Base-by-base conservation (phyloP, 2,888 invertebrate species). In the Chrysolina oricalcia region DNA sequence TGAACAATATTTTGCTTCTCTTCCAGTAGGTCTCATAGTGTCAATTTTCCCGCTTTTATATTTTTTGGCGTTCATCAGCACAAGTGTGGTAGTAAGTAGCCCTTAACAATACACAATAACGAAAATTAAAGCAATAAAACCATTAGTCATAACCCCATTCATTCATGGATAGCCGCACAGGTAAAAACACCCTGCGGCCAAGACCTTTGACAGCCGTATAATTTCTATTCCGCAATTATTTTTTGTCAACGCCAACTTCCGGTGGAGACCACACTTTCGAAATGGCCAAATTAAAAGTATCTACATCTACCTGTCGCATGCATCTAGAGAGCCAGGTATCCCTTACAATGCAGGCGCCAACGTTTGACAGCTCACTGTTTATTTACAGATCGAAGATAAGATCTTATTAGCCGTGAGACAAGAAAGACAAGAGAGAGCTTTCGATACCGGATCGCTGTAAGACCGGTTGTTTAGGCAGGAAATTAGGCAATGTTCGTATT, bases 301-400 rank as follows among this genome's bases (percentile, higher is more conserved):
- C 68, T 75, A 83, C 82, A 64, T 53, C 72, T 75, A 83, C 83
- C 84, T 84, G 83, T 78, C 74, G 76, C 74, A 76, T 27, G 23
- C 35, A 59, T 78, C 73, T 75, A 70, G 70, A 53, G 56, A 75
- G 77, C 76, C 81, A 82, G 81, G 80, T 83, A 81, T 82, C 80
- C 70, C 79, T 83, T 81, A 80, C 82, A 69, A 68, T 74, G 62
- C 72, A 84, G 86, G 85, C 85, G 86, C 86, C 86, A 86, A 81
- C 62, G 81, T 82, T 83, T 85, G 86, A 86, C 86, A 86, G 86
- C 80, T 82, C 78, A 77, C 75, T 84, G 84, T 85, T 82, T 83
- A 81, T 82, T 81, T 83, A 83, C 81, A 81, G 84, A 83, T 83
- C 76, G 53, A 41, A 72, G 82, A 85, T 85, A 82, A 85, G 82